Percentiles rank a stretch among this genome's conserved stretches.
These are phyloP conservation scores for Ciconia boyciana DNA, from an alignment of 2,113 vertebrate genomes.

Conservation along the genomic window DNA sequence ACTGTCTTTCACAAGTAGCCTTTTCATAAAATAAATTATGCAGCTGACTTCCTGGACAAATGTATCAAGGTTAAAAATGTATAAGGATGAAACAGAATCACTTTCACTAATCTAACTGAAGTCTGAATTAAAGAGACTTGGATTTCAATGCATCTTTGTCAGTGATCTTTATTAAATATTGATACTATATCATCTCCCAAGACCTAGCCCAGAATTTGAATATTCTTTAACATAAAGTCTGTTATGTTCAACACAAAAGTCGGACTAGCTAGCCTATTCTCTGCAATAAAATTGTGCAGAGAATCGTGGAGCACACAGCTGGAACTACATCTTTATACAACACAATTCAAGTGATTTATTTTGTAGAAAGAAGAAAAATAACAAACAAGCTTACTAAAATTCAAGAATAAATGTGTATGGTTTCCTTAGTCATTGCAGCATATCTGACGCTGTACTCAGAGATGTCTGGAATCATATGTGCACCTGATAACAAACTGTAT, in stretches of 20 bases:
- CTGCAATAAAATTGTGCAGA: background rate
- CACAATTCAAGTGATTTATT: background rate
- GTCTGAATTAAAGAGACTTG: background rate
- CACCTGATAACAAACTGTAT: background rate
- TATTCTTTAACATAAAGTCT: background rate
- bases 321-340: background rate
- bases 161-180: constrained; percentile 22
- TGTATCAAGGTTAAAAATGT: constrained; percentile 36
- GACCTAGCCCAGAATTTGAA: background rate
- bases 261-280: background rate
- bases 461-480: background rate
- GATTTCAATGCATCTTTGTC: constrained; percentile 23
- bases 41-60: background rate
- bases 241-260: background rate
- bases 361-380: background rate
- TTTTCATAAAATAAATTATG: constrained; percentile 15
- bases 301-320: accelerated
- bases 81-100: constrained; percentile 4
- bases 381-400: background rate
- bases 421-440: background rate
- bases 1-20: background rate
- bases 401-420: background rate
- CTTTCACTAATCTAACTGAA: background rate
- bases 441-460: accelerated
- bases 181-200: background rate